Percentiles rank a stretch among this genome's conserved stretches.
phyloP scores from a whole-genome alignment of 2,113 vertebrate species.

The Rhea pennata region DNA sequence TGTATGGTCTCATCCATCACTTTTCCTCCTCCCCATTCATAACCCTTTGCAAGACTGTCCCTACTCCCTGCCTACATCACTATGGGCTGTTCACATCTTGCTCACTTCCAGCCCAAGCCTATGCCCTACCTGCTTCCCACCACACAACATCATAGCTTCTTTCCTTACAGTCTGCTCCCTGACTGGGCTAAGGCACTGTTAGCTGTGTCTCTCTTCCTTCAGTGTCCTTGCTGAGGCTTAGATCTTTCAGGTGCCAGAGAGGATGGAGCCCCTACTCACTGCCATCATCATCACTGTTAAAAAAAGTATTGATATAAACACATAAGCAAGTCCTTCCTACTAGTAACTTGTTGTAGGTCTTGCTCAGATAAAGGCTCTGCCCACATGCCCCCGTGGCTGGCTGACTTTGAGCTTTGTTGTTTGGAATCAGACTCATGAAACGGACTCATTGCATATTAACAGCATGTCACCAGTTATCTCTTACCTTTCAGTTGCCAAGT shows the following conservation, averaged over 20 bases:
- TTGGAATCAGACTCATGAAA: background rate
- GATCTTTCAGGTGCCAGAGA: background rate
- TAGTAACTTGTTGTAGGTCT: background rate
- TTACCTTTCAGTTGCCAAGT: rapidly evolving
- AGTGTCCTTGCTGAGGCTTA: background rate
- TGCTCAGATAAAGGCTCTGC: background rate
- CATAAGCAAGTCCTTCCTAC: background rate
- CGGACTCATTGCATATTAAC: background rate
- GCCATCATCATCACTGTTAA: background rate
- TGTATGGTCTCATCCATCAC: background rate
- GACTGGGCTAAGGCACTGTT: background rate
- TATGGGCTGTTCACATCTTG: background rate
- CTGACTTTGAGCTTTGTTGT: background rate
- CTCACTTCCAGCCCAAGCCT: background rate
- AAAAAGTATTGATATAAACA: background rate
- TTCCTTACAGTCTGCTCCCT: background rate
- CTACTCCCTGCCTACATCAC: too few species aligned
- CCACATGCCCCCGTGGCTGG: background rate
- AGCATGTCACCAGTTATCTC: background rate
- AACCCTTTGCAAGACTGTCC: too few species aligned
- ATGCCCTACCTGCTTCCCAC: background rate
- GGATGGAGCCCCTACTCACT: background rate
- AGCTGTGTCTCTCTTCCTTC: background rate
- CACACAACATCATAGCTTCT: background rate
- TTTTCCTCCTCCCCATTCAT: background rate